phyloP scores from a whole-genome alignment of 2,888 invertebrate genomes.

The Cybosia mesomella region DNA sequence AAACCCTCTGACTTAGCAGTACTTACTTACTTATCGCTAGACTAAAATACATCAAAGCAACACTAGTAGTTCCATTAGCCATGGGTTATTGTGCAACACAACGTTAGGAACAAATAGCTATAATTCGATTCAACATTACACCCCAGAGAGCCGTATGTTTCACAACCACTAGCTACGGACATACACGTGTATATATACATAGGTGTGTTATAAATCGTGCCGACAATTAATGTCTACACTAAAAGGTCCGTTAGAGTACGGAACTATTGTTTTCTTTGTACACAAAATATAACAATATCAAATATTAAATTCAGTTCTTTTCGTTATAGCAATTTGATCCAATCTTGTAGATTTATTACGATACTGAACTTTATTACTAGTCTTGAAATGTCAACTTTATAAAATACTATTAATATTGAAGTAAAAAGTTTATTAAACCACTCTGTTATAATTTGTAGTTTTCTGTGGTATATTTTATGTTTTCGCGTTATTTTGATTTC shows the following conservation, averaged over 20 bases:
- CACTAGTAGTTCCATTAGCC: slow-evolving; percentile 54
- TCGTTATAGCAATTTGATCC: not conserved
- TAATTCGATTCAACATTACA: slow-evolving; percentile 70
- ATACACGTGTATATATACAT: slow-evolving; percentile 39
- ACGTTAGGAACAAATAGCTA: slow-evolving; percentile 69
- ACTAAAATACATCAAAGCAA: slow-evolving; percentile 23
- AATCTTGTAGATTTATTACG: not conserved
- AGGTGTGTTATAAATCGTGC: slow-evolving; percentile 57
- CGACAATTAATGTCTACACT: slow-evolving; percentile 55
- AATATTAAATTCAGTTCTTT: not conserved
- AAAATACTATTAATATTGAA: not conserved
- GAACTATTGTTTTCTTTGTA: slow-evolving; percentile 31
- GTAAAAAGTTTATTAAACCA: not conserved
- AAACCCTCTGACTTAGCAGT: too few relatives aligned
- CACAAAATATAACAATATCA: slow-evolving; percentile 17
- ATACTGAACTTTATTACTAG: slow-evolving; percentile 4
- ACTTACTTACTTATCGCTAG: too few relatives aligned
- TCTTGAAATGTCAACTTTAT: not conserved
- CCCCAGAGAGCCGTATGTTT: slow-evolving; percentile 68
- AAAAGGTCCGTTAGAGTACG: slow-evolving; percentile 37
- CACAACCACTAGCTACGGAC: slow-evolving; percentile 30
- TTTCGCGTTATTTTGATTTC: too few relatives aligned
- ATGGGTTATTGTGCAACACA: slow-evolving; percentile 60
- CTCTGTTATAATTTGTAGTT: not conserved
- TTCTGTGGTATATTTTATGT: too few relatives aligned